Base-by-base conservation (phyloP, 2,113 vertebrate species). In the Thamnaconus septentrionalis region DNA sequence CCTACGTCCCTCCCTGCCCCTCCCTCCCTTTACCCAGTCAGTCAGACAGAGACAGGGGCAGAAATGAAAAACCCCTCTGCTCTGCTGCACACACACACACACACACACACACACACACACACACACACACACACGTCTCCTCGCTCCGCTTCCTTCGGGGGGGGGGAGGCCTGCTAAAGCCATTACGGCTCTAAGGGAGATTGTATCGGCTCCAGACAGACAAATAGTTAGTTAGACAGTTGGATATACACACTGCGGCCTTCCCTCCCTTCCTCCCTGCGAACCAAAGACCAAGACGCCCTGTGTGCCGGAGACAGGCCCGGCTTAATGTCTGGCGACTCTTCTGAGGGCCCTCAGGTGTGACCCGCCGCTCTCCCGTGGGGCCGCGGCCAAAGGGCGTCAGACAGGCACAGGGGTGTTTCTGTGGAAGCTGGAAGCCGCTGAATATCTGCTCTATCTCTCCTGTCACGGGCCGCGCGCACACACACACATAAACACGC, bases 311-410 rank as follows among this genome's bases (percentile, higher is more conserved):
- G 39, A 71, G 71, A 80, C 80, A 56, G 72, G 61, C 66, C 49
- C 56, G 74, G 5, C 78, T 80, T 80, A 87, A 87, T 83, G 83
- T 80, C 82, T 85, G 78, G 81, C 81, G 71, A 44, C 80, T 86
- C 85, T 87, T 86, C 85, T 85, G 80, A 31, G 84, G 69, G 75
- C 82, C 75, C 87, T 89, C 87, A 89, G 87, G 87, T 89, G 87
- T 87, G 85, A 85, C 83, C 74, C 54, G 76, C 78, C 42, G 44
- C 59, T 71, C 85, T 86, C 80, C 50, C 75, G 84, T 85, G 79
- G 78, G 18, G 61, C 60, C 31, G 41, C 41, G 42, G 79, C 79
- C 78, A 79, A 62, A 31, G 18, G 69, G 63, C 61, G 60, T 75
- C 77, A 75, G 77, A 69, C 87, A 83, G 75, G 75, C 80, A 82